A percentile compares a stretch with the other conserved stretches of the same genome.
These are phyloP conservation scores for Neolamprologus caudopunctatus DNA, from an alignment of 2,113 vertebrate species.

Conservation along the genomic window DNA sequence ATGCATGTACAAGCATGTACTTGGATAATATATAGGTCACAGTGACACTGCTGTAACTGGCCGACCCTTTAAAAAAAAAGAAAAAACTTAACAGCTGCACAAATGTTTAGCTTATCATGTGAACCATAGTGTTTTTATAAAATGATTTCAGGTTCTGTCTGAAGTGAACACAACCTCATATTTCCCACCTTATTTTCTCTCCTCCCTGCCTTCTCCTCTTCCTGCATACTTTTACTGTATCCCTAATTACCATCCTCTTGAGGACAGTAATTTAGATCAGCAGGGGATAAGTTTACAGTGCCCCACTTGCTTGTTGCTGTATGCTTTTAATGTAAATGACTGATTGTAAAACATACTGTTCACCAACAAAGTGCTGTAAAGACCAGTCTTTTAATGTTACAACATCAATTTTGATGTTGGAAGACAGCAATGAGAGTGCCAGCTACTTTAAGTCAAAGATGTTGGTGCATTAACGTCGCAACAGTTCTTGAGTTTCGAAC, in stretches of 20 bases:
- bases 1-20: background rate
- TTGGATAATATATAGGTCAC: background rate
- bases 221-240: background rate
- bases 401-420: background rate
- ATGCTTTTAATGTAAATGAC: background rate
- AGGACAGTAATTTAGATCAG: conserved; percentile 41
- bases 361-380: conserved; percentile 9
- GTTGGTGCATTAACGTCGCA: background rate
- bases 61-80: background rate
- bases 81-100: background rate
- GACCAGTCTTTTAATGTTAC: background rate
- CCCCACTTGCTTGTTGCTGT: background rate
- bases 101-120: background rate
- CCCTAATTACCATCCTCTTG: conserved; percentile 40
- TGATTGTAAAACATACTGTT: conserved; percentile 28
- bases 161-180: background rate
- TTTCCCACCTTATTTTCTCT: background rate
- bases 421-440: background rate
- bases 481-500: background rate
- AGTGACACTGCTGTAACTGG: background rate
- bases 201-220: background rate
- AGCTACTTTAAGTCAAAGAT: background rate
- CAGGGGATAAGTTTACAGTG: conserved; percentile 19
- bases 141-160: background rate
- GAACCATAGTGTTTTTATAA: background rate